These are phyloP conservation scores for Drosophila repletoides DNA, from an alignment of 1,140 invertebrate species.

Conservation along the genomic window DNA sequence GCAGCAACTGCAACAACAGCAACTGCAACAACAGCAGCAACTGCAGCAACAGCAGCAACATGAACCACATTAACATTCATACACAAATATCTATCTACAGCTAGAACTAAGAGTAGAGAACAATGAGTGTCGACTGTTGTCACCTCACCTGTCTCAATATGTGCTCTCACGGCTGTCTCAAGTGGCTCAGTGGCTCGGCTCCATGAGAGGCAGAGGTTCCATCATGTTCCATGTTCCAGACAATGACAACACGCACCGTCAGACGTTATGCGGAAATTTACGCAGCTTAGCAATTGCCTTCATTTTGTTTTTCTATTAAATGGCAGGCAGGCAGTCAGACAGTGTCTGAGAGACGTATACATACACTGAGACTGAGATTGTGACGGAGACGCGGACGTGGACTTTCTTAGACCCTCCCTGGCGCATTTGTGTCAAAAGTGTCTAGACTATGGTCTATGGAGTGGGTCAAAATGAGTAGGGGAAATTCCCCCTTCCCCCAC, in stretches of 20 bases:
- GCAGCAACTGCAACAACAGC: not conserved
- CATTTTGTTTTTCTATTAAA: conserved; percentile 58
- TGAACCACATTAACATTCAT: too few species aligned
- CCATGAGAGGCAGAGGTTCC: conserved; percentile 12
- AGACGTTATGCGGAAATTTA: conserved; percentile 65
- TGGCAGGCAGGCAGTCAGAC: conserved; percentile 41
- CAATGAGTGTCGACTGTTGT: conserved; percentile 66
- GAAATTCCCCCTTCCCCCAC: too few species aligned
- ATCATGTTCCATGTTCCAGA: conserved; percentile 44
- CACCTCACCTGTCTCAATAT: conserved; percentile 80
- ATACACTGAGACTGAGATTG: not conserved
- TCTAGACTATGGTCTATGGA: conserved; percentile 63
- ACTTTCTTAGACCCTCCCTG: conserved; percentile 56
- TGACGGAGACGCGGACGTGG: not conserved
- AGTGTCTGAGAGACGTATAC: conserved; percentile 43
- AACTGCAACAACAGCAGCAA: conserved; percentile 15
- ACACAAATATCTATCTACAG: too few species aligned
- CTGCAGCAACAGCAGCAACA: conserved; percentile 22
- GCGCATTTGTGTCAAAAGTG: conserved; percentile 78
- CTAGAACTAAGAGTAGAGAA: too few species aligned
- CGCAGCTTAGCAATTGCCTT: conserved; percentile 75
- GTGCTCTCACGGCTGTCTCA: conserved; percentile 74
- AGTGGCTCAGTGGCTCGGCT: conserved; percentile 49
- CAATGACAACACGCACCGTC: conserved; percentile 67
- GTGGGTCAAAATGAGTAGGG: conserved; percentile 24